A percentile compares a stretch with the other conserved stretches of the same genome.
Conservation (phyloP, 1,140 invertebrate species). For the Campoletis sonorensis region DNA sequence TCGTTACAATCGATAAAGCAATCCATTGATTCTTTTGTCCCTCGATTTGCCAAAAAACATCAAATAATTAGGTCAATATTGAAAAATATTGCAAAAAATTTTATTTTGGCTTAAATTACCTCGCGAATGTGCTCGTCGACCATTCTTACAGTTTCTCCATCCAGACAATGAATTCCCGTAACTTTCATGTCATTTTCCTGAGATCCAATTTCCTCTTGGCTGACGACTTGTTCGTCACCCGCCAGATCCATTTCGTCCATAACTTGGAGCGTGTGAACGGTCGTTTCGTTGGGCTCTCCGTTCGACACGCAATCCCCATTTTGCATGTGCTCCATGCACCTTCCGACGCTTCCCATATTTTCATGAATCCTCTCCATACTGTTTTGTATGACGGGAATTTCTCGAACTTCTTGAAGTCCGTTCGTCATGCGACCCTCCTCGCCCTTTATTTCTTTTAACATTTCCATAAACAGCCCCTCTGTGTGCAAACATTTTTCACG, state of each 20-base stretch:
- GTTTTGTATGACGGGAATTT: slow-evolving; percentile 60
- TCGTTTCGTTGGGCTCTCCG: slow-evolving; percentile 55
- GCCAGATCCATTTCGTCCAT: slow-evolving; percentile 71
- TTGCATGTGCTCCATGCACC: slow-evolving; percentile 15
- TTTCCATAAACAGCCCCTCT: slow-evolving; percentile 77
- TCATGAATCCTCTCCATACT: slow-evolving; percentile 42
- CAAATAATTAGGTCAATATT: too few relatives aligned
- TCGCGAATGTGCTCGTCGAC: slow-evolving; percentile 69
- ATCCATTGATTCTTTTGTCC: too few relatives aligned
- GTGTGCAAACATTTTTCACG: slow-evolving; percentile 78
- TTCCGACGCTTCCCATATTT: slow-evolving; percentile 21
- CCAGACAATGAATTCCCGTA: slow-evolving; percentile 69
- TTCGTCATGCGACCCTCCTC: slow-evolving; percentile 64
- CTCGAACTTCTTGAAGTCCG: slow-evolving; percentile 58
- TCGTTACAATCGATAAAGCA: too few relatives aligned
- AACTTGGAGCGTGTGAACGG: slow-evolving; percentile 67
- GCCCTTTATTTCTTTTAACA: slow-evolving; percentile 75
- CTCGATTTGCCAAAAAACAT: too few relatives aligned
- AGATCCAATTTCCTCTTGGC: slow-evolving; percentile 68
- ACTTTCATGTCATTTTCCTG: slow-evolving; percentile 70
- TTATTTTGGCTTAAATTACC: slow-evolving; percentile 49
- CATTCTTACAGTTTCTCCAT: slow-evolving; percentile 72
- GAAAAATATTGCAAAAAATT: too few relatives aligned
- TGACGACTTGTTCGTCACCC: slow-evolving; percentile 68
- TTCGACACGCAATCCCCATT: slow-evolving; percentile 41